phyloP scores from a whole-genome alignment of 2,113 vertebrate species.

The Pedetes capensis region DNA sequence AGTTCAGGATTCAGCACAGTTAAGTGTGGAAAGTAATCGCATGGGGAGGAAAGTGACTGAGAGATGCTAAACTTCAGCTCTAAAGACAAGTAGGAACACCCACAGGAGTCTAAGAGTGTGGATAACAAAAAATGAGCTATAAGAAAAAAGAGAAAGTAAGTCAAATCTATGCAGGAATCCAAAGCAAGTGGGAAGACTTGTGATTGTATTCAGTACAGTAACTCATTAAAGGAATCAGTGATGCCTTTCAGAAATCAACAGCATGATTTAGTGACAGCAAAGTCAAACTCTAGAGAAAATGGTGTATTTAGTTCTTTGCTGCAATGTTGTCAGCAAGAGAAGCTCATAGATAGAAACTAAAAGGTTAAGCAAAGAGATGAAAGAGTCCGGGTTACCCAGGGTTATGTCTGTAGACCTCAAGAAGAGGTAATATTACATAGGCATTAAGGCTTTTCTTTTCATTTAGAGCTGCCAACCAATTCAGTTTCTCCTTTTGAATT shows the following conservation, averaged over 20 bases:
- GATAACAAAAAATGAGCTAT: neutral
- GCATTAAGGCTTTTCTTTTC: neutral
- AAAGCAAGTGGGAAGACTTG: neutral
- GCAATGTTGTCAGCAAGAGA: neutral
- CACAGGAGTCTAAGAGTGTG: neutral
- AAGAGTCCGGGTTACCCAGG: neutral
- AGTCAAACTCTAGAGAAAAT: conserved; percentile 39
- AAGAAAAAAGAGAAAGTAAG: neutral
- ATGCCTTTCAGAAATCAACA: conserved; percentile 25
- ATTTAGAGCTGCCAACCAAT: neutral
- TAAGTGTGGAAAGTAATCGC: neutral
- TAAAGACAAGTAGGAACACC: neutral
- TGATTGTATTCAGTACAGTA: neutral
- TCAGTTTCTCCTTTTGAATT: neutral
- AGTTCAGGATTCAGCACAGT: conserved; percentile 29
- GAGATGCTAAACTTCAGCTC: neutral
- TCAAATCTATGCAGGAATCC: neutral
- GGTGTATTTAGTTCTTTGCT: conserved; percentile 43
- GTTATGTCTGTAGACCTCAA: neutral
- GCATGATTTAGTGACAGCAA: neutral
- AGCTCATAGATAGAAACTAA: neutral
- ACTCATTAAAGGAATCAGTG: conserved; percentile 42
- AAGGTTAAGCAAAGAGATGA: neutral
- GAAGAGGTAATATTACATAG: neutral
- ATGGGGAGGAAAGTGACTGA: neutral